A percentile compares a stretch with the other conserved stretches of the same genome.
These are phyloP conservation scores for Tachina fera DNA, from an alignment of 2,888 invertebrate species.

Conservation along the genomic window DNA sequence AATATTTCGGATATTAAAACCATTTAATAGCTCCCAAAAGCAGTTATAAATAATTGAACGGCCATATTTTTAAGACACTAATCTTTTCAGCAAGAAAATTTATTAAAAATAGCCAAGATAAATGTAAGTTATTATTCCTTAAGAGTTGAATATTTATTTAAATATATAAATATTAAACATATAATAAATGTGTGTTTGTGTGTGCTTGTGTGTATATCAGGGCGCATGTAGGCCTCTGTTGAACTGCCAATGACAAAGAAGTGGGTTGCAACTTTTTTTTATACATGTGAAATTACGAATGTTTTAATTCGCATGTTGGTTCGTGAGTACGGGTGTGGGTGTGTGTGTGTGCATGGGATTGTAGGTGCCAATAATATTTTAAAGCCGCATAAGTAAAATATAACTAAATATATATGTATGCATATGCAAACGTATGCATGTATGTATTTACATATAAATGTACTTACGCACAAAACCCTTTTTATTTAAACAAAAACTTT, in stretches of 20 bases:
- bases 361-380: constrained; percentile 55
- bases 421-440: background rate
- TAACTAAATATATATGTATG: background rate
- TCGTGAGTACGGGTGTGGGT: constrained; percentile 36
- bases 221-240: constrained; percentile 64
- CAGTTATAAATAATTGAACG: too few relatives aligned
- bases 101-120: background rate
- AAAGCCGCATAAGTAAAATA: constrained; percentile 15
- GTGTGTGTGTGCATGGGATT: constrained; percentile 9
- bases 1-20: too few relatives aligned
- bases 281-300: constrained; percentile 61
- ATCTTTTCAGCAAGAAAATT: background rate
- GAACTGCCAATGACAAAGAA: constrained; percentile 72
- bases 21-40: too few relatives aligned
- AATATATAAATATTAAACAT: constrained; percentile 25
- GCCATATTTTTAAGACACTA: background rate
- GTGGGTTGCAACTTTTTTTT: constrained; percentile 72
- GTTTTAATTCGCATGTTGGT: constrained; percentile 50
- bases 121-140: background rate
- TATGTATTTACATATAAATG: background rate
- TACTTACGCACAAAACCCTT: constrained; percentile 20
- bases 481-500: constrained; percentile 6
- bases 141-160: constrained; percentile 20
- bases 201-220: constrained; percentile 22
- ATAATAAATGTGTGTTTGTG: constrained; percentile 21